These are phyloP conservation scores for Thaumetopoea pityocampa DNA, from an alignment of 1,140 invertebrate genomes.

Conservation along the genomic window DNA sequence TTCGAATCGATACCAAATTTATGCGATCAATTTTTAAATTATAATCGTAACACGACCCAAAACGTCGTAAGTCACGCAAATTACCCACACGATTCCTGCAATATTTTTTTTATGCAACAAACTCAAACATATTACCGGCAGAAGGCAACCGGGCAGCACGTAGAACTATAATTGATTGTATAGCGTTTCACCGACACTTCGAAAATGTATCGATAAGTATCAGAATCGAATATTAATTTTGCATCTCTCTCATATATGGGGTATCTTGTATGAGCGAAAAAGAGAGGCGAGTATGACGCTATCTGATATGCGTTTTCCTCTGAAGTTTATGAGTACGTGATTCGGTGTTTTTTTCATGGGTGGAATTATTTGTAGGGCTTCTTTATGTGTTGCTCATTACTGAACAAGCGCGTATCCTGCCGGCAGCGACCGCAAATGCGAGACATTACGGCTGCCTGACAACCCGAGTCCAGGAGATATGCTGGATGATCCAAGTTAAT, in stretches of 20 bases:
- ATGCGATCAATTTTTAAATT: constrained; percentile 21
- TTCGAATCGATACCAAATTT: constrained; percentile 26
- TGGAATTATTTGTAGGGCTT: constrained; percentile 74
- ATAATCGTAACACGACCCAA: constrained; percentile 15
- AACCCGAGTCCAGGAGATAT: constrained; percentile 35
- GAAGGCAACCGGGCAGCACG: constrained; percentile 50
- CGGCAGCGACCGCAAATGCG: constrained; percentile 63
- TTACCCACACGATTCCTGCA: constrained; percentile 38
- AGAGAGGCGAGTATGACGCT: constrained; percentile 47
- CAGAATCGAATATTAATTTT: constrained; percentile 41
- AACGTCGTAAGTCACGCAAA: constrained; percentile 26
- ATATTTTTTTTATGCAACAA: constrained; percentile 43
- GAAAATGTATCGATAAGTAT: constrained; percentile 56
- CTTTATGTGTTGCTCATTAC: constrained; percentile 73
- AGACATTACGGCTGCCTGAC: constrained; percentile 45
- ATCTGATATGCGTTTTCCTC: constrained; percentile 71
- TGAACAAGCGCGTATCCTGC: constrained; percentile 69
- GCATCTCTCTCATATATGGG: constrained; percentile 33
- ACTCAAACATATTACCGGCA: constrained; percentile 48
- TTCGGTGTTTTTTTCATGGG: constrained; percentile 69
- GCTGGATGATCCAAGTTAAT: too few relatives aligned
- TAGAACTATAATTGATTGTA: constrained; percentile 70
- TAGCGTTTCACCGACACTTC: constrained; percentile 50
- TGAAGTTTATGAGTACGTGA: constrained; percentile 69
- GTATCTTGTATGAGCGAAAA: constrained; percentile 22